phyloP scores from a whole-genome alignment of 1,140 invertebrate genomes.

The Caenorhabditis tropicalis region DNA sequence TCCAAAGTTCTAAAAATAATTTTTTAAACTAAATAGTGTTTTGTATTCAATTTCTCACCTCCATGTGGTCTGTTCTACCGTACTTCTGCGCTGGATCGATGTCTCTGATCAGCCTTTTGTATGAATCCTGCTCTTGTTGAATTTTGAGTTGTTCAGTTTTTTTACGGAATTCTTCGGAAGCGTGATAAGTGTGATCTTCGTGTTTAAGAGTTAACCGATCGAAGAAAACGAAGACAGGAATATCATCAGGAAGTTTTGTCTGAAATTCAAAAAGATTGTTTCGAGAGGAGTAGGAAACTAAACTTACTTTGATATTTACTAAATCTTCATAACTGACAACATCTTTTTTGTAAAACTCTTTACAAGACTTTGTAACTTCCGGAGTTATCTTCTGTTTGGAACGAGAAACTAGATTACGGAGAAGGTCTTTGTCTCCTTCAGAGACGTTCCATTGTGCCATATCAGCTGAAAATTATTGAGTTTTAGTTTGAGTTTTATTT shows the following conservation, averaged over 20 bases:
- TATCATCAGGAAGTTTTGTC: conserved; percentile 32
- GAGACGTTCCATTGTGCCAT: conserved; percentile 27
- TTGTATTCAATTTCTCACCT: conserved; percentile 49
- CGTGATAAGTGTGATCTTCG: conserved; percentile 33
- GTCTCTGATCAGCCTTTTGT: conserved; percentile 61
- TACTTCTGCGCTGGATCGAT: conserved; percentile 62
- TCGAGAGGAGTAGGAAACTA: background rate
- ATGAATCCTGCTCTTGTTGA: conserved; percentile 62
- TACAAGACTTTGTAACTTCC: background rate
- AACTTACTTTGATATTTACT: conserved; percentile 8
- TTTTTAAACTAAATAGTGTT: background rate
- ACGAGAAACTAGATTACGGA: background rate
- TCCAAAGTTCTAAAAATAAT: conserved; percentile 60
- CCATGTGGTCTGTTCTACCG: conserved; percentile 57
- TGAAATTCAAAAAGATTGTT: background rate
- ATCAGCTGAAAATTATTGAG: background rate
- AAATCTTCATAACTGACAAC: conserved; percentile 27
- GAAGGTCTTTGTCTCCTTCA: conserved; percentile 5
- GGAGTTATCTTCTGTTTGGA: conserved; percentile 20
- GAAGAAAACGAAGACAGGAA: conserved; percentile 46
- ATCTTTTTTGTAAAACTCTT: conserved; percentile 26
- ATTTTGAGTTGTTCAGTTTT: conserved; percentile 56
- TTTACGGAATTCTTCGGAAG: conserved; percentile 34
- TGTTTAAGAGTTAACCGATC: conserved; percentile 5
- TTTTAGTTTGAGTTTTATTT: background rate